Evolutionary conservation across 2,888 invertebrate genomes (phyloP).

Genomic region (Harmothoe impar): DNA sequence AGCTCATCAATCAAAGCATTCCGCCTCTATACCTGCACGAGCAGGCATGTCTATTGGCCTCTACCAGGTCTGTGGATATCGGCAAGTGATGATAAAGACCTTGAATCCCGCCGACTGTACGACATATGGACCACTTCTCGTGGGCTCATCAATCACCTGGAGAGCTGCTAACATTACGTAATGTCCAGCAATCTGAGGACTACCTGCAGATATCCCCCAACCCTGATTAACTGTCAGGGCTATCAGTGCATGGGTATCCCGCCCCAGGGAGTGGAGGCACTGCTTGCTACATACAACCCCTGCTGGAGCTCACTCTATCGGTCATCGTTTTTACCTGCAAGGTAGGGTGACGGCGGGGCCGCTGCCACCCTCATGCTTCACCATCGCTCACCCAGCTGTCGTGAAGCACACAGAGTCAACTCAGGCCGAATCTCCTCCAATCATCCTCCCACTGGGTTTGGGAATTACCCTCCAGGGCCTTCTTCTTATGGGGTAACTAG

Average conservation of each 20-base stretch:
- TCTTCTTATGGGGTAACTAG: too few relatives aligned
- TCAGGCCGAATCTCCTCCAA: neutral
- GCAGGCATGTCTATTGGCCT: neutral
- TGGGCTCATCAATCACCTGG: neutral
- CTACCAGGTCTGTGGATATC: neutral
- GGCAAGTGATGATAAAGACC: neutral
- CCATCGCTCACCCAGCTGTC: slow-evolving; percentile 32
- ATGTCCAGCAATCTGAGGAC: slow-evolving; percentile 10
- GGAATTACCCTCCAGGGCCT: neutral
- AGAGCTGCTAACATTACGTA: neutral
- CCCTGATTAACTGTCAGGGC: neutral
- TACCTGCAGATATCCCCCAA: neutral
- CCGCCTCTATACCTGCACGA: neutral
- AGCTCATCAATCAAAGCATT: slow-evolving; percentile 17
- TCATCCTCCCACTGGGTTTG: neutral
- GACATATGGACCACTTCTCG: neutral
- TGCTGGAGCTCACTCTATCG: neutral
- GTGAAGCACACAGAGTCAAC: neutral
- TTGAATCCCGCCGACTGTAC: neutral
- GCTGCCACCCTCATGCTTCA: neutral
- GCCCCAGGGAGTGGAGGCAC: neutral
- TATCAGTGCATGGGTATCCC: neutral
- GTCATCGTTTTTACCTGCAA: neutral
- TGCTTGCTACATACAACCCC: neutral
- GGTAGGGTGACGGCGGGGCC: neutral